phyloP scores from a whole-genome alignment of 2,113 vertebrate genomes.

The Psilopsiagon aymara region DNA sequence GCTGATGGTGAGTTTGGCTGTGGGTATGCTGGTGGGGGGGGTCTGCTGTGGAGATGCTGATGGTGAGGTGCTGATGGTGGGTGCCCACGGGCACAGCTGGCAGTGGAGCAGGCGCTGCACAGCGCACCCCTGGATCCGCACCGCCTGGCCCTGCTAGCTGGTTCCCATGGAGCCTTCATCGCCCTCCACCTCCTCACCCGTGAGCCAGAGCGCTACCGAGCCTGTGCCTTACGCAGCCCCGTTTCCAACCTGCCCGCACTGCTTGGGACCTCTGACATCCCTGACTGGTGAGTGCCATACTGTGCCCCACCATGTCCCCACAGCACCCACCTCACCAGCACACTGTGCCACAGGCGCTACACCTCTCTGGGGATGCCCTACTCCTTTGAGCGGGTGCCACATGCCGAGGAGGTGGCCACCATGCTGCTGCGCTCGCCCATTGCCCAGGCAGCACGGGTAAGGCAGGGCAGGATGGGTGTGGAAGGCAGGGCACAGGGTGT shows the following conservation, averaged over 20 bases:
- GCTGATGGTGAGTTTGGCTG: background rate
- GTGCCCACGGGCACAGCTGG: background rate
- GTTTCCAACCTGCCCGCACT: constrained; percentile 83
- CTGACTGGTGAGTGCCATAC: constrained; percentile 80
- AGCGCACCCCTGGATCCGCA: constrained; percentile 72
- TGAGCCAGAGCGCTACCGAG: constrained; percentile 80
- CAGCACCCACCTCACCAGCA: background rate
- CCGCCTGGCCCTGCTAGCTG: constrained; percentile 80
- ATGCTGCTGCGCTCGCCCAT: constrained; percentile 85
- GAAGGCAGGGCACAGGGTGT: rapidly evolving
- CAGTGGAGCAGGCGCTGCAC: constrained; percentile 55
- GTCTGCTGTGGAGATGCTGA: background rate
- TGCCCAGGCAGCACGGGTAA: constrained; percentile 73
- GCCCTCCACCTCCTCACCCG: constrained; percentile 82
- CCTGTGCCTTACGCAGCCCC: constrained; percentile 80
- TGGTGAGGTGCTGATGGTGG: background rate
- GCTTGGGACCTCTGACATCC: constrained; percentile 85
- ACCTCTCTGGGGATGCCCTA: constrained; percentile 78
- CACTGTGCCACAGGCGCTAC: constrained; percentile 72
- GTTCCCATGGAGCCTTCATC: constrained; percentile 86
- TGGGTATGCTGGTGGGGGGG: background rate
- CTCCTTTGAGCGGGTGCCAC: constrained; percentile 78
- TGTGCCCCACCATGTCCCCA: rapidly evolving
- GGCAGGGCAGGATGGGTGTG: background rate
- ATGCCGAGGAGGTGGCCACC: constrained; percentile 68